phyloP scores from a whole-genome alignment of 2,797 vertebrate species.

The Brachyalestes nurse region DNA sequence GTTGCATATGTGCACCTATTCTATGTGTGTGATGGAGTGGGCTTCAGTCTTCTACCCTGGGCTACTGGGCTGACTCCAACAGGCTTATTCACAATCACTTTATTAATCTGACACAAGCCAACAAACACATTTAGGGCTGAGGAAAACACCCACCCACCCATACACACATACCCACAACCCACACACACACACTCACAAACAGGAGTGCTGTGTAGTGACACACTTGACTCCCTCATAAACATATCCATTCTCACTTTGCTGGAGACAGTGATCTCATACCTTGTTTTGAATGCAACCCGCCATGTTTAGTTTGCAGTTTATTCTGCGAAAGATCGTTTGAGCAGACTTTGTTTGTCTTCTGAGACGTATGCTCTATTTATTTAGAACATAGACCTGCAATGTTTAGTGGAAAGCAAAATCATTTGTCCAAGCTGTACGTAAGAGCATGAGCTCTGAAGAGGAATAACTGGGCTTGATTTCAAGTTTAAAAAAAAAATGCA shows the following conservation, averaged over 20 bases:
- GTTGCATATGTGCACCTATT: slow-evolving; percentile 15
- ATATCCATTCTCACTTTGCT: slow-evolving; percentile 45
- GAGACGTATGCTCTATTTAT: slow-evolving; percentile 36
- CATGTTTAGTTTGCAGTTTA: slow-evolving; percentile 40
- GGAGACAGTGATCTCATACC: slow-evolving; percentile 52
- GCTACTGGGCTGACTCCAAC: slow-evolving; percentile 75
- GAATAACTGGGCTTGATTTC: slow-evolving; percentile 8
- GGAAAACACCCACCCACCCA: slow-evolving; percentile 56
- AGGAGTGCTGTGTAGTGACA: slow-evolving; percentile 46
- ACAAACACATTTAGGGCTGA: slow-evolving; percentile 69
- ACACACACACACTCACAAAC: slow-evolving; percentile 67
- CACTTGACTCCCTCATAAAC: slow-evolving; percentile 49
- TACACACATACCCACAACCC: slow-evolving; percentile 59
- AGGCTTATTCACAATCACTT: slow-evolving; percentile 73
- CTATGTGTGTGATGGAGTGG: slow-evolving; percentile 39
- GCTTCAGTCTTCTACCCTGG: not conserved
- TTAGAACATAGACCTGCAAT: slow-evolving; percentile 35
- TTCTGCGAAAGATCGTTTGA: slow-evolving; percentile 21
- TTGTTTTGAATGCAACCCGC: slow-evolving; percentile 41
- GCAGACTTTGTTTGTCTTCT: slow-evolving; percentile 28
- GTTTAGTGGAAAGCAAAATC: slow-evolving; percentile 27
- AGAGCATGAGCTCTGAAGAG: not conserved
- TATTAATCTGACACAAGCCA: slow-evolving; percentile 77
- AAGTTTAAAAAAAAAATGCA: not conserved
- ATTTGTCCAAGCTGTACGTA: slow-evolving; percentile 16